A percentile compares a stretch with the other conserved stretches of the same genome.
Evolutionary conservation across 1,140 invertebrate genomes (phyloP).

Genomic region (Tetragnatha versicolor): DNA sequence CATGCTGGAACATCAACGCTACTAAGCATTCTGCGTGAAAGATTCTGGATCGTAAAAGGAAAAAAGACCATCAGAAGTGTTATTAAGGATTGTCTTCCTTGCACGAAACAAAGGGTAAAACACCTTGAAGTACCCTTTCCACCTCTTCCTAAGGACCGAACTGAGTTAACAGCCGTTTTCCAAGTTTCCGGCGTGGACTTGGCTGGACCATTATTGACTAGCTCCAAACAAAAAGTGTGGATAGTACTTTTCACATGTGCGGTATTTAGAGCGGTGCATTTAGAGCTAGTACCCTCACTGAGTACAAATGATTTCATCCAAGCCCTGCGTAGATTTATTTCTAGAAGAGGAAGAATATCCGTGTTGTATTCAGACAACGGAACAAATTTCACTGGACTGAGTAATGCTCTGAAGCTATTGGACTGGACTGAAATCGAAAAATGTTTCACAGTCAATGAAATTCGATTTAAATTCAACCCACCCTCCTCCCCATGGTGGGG

Average conservation of each 20-base stretch:
- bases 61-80: background rate
- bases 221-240: conserved; percentile 38
- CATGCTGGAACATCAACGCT: conserved; percentile 14
- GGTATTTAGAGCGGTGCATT: conserved; percentile 54
- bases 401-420: background rate
- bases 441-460: background rate
- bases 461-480: background rate
- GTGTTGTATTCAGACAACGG: conserved; percentile 62
- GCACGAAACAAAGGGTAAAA: background rate
- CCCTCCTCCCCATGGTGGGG: conserved; percentile 8
- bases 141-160: conserved; percentile 58
- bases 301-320: conserved; percentile 62
- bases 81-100: conserved; percentile 2
- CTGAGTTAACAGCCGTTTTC: conserved; percentile 59
- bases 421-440: conserved; percentile 5
- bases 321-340: conserved; percentile 63
- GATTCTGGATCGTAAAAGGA: conserved; percentile 22
- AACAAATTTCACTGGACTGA: conserved; percentile 62
- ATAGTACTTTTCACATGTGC: conserved; percentile 44
- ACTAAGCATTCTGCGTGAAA: background rate
- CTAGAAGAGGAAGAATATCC: conserved; percentile 59
- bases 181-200: conserved; percentile 61
- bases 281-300: conserved; percentile 62
- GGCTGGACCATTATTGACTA: conserved; percentile 60
- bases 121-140: background rate